Percentiles rank a stretch among this genome's conserved stretches.
Conservation (phyloP, 2,113 vertebrate genomes). For the Corythoichthys haematopterus region DNA sequence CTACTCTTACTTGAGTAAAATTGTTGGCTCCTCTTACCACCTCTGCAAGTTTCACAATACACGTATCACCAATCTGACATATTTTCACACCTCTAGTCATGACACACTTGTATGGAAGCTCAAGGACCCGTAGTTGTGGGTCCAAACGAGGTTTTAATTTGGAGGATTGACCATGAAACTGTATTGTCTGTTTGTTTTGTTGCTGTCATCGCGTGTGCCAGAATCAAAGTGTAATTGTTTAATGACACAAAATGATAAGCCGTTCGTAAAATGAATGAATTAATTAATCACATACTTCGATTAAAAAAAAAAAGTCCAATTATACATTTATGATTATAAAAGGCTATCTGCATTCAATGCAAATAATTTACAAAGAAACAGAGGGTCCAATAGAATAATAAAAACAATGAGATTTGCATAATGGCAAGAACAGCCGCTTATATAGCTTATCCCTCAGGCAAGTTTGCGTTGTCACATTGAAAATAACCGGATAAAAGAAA, state of each 20-base stretch:
- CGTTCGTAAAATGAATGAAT: too few relatives aligned
- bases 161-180: neutral
- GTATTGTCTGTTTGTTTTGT: neutral
- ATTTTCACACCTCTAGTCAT: too few relatives aligned
- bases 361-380: neutral
- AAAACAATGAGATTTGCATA: slow-evolving; percentile 29
- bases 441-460: slow-evolving; percentile 22
- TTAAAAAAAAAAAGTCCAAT: neutral
- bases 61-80: too few relatives aligned
- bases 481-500: slow-evolving; percentile 19
- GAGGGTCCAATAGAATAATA: slow-evolving; percentile 11
- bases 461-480: slow-evolving; percentile 15
- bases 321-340: neutral
- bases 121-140: too few relatives aligned
- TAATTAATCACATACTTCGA: neutral
- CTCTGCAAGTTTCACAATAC: too few relatives aligned
- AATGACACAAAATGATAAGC: too few relatives aligned
- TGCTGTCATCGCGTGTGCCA: neutral
- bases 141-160: too few relatives aligned
- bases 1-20: too few relatives aligned
- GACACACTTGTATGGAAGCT: too few relatives aligned
- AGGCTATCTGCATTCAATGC: neutral
- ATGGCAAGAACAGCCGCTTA: slow-evolving; percentile 19
- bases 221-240: neutral
- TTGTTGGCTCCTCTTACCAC: too few relatives aligned